Conservation (phyloP, 2,113 vertebrate species). For the Austrofundulus limnaeus region DNA sequence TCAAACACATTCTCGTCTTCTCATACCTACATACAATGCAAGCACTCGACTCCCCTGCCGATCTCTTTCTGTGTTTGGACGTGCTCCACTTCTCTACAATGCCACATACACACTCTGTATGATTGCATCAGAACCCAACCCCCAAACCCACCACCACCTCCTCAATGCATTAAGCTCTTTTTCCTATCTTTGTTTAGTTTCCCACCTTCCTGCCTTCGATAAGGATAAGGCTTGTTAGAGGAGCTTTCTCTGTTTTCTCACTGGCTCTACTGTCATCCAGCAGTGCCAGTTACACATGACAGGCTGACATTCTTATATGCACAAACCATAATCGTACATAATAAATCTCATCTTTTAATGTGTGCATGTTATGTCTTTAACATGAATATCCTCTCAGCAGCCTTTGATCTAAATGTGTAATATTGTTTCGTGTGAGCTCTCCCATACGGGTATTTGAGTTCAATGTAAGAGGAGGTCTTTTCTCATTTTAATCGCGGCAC, state of each 20-base stretch:
- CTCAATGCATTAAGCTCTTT: constrained; percentile 47
- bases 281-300: constrained; percentile 2
- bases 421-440: constrained; percentile 55
- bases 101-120: constrained; percentile 37
- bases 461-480: constrained; percentile 53
- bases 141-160: not conserved
- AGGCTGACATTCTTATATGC: constrained; percentile 1
- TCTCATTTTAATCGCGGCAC: constrained; percentile 65
- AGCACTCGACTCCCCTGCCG: constrained; percentile 40
- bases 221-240: constrained; percentile 39
- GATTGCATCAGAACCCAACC: constrained; percentile 51
- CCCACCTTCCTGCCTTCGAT: constrained; percentile 50
- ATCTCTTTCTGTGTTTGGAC: constrained; percentile 53
- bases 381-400: constrained; percentile 47
- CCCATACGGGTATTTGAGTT: constrained; percentile 52
- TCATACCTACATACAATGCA: constrained; percentile 20
- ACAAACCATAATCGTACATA: not conserved
- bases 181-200: constrained; percentile 57
- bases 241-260: constrained; percentile 11
- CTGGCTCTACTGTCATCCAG: constrained; percentile 4
- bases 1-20: constrained; percentile 20
- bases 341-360: constrained; percentile 38
- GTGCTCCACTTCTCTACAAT: constrained; percentile 37
- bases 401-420: constrained; percentile 63
- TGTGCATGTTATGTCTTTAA: constrained; percentile 36